phyloP scores from a whole-genome alignment of 1,140 invertebrate genomes.

The Aphelenchoides besseyi region DNA sequence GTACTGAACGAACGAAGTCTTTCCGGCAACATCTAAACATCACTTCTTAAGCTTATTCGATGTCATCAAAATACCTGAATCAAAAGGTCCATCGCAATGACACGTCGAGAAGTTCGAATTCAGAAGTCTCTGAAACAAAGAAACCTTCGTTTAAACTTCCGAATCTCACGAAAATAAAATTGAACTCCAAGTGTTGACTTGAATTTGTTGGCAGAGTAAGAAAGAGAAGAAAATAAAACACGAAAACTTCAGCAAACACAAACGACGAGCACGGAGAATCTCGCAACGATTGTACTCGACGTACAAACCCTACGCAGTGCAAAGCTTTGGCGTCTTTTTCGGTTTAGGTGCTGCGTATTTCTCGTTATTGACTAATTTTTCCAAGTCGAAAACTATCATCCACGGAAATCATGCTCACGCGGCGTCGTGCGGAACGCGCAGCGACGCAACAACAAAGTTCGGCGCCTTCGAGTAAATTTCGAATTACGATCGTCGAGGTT shows the following conservation, averaged over 20 bases:
- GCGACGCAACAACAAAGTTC: no score
- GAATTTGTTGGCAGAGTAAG: no score
- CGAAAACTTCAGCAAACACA: no score
- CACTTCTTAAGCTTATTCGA: neutral
- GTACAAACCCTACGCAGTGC: no score
- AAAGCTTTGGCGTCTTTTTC: no score
- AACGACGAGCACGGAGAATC: no score
- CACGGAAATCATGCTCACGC: neutral
- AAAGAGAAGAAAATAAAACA: no score
- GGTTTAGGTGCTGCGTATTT: no score
- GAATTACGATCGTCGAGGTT: constrained; percentile 5
- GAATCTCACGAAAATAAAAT: neutral
- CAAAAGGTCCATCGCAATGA: neutral
- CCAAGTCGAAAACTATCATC: no score
- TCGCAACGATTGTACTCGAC: no score
- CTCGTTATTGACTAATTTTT: no score
- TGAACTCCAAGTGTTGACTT: neutral
- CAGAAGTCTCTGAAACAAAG: neutral
- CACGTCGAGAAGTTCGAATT: neutral
- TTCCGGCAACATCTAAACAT: constrained; percentile 13
- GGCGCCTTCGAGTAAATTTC: neutral
- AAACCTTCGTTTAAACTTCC: neutral
- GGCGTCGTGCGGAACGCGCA: neutral
- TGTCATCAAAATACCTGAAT: neutral
- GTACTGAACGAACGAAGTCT: constrained; percentile 24